Evolutionary conservation across 2,888 invertebrate species (phyloP).

Genomic region (Brachyptera putata): DNA sequence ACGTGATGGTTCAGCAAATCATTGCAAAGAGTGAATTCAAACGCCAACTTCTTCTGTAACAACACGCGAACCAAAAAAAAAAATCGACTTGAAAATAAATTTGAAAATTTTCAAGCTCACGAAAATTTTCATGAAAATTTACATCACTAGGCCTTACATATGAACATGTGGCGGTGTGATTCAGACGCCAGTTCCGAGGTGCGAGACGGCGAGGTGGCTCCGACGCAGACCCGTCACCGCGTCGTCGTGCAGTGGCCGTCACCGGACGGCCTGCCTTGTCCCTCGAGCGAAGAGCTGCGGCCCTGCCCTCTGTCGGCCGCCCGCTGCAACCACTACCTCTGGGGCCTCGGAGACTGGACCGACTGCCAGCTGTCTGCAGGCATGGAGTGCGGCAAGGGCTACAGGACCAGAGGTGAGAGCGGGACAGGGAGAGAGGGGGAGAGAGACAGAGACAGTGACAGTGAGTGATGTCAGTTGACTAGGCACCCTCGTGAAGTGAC

Average conservation of each 20-base stretch:
- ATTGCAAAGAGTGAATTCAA: too few relatives aligned
- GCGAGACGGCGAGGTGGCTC: slow-evolving; percentile 43
- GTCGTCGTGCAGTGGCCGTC: slow-evolving; percentile 51
- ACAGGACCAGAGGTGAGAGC: slow-evolving; percentile 50
- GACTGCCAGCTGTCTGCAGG: slow-evolving; percentile 50
- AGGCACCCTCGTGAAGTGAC: too few relatives aligned
- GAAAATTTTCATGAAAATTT: too few relatives aligned
- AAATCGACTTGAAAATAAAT: too few relatives aligned
- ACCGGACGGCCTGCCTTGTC: slow-evolving; percentile 45
- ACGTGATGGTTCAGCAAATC: too few relatives aligned
- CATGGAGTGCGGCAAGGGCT: slow-evolving; percentile 50
- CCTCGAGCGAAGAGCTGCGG: slow-evolving; percentile 49
- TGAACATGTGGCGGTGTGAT: too few relatives aligned
- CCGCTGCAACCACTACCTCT: slow-evolving; percentile 45
- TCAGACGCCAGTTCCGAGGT: slow-evolving; percentile 33
- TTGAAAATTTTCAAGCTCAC: too few relatives aligned
- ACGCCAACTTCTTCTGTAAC: too few relatives aligned
- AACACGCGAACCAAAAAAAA: too few relatives aligned
- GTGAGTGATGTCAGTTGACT: too few relatives aligned
- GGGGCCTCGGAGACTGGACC: slow-evolving; percentile 54
- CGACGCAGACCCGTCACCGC: slow-evolving; percentile 51
- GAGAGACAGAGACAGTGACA: background rate
- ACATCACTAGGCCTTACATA: too few relatives aligned
- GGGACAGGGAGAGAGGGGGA: background rate
- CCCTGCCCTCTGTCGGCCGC: slow-evolving; percentile 49